Conservation (phyloP, 1,140 invertebrate species). For the Latrodectus geometricus region DNA sequence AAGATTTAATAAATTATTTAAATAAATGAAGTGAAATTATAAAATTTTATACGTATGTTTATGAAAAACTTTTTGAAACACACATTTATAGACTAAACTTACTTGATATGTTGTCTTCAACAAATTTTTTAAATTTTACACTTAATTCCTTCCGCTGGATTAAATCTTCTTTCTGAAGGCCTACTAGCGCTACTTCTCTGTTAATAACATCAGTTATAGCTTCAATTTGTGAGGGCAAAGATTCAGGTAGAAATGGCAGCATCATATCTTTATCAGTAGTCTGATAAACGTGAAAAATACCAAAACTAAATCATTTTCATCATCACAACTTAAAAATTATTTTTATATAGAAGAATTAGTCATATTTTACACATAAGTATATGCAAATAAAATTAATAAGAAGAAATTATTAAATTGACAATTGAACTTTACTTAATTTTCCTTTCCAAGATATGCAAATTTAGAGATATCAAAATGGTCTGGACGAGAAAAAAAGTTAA, state of each 20-base stretch:
- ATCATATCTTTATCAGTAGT: conserved; percentile 40
- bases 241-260: conserved; percentile 34
- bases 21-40: too few relatives aligned
- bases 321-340: not conserved
- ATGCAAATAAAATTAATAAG: too few relatives aligned
- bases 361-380: too few relatives aligned
- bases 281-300: not conserved
- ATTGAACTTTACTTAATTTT: too few relatives aligned
- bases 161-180: conserved; percentile 9
- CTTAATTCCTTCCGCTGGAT: not conserved
- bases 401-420: too few relatives aligned
- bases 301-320: not conserved
- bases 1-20: too few relatives aligned
- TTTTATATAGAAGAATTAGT: too few relatives aligned
- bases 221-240: conserved; percentile 22
- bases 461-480: too few relatives aligned
- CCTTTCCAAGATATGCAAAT: too few relatives aligned
- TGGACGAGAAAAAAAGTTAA: too few relatives aligned
- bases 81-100: not conserved
- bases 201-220: conserved; percentile 28
- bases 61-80: too few relatives aligned
- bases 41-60: too few relatives aligned
- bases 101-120: conserved; percentile 15
- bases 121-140: conserved; percentile 18
- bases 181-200: not conserved